Conservation (phyloP, 2,888 invertebrate species). For the Lasiommata megera region DNA sequence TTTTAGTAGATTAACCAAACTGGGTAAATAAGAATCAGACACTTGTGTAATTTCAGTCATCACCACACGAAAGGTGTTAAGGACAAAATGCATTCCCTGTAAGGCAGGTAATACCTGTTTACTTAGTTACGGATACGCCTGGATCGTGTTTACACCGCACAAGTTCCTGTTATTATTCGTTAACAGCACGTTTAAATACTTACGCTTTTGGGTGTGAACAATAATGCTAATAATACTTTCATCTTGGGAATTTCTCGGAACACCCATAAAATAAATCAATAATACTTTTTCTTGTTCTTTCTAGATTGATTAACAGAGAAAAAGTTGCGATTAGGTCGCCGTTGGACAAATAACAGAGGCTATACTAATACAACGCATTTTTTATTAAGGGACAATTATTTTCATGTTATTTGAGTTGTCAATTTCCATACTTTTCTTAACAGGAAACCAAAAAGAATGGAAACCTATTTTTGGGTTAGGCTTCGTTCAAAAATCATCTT, state of each 20-base stretch:
- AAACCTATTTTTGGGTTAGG: too few species aligned
- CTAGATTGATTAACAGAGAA: too few species aligned
- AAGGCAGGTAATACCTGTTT: constrained; percentile 36
- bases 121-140: constrained; percentile 36
- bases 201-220: constrained; percentile 2
- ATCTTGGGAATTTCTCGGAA: background rate
- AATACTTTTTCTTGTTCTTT: too few species aligned
- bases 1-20: background rate
- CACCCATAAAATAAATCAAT: too few species aligned
- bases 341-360: too few species aligned
- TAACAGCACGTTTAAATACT: constrained; percentile 8
- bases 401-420: too few species aligned
- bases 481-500: too few species aligned
- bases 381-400: too few species aligned
- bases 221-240: background rate
- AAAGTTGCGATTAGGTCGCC: too few species aligned
- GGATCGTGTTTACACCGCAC: constrained; percentile 16
- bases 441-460: too few species aligned
- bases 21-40: background rate
- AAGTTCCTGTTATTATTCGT: constrained; percentile 21
- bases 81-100: constrained; percentile 37
- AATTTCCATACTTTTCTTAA: too few species aligned
- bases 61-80: constrained; percentile 33
- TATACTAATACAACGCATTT: too few species aligned
- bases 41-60: constrained; percentile 31